Base-by-base conservation (phyloP, 2,888 invertebrate species). In the Dynastes maya region DNA sequence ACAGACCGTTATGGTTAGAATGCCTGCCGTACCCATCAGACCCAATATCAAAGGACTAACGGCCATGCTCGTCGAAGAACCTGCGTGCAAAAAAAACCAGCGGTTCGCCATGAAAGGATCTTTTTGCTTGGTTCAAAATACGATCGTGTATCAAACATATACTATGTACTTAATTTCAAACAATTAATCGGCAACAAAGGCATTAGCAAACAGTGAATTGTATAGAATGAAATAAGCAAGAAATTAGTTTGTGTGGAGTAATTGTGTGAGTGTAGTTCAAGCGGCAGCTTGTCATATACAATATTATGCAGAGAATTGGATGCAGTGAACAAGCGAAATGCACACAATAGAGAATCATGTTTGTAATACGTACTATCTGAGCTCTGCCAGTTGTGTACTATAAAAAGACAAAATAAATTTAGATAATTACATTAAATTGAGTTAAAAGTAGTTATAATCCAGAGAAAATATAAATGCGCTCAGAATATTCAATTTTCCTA, bases 41-140 rank as follows among this genome's bases (percentile, higher is more conserved):
- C 94, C 95, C 6, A 95, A 93, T 79, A 96, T 90, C 76, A 96
- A 91, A 13, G 95, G 95, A 82, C 94, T 95, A 85, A 95, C 90
- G 13, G 93, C 92, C 82, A 91, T 91, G 79, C 91, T 91, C 45
- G 90, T 89, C 22, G 91, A 90, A 84, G 92, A 91, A 84, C 94
- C 94, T 94, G 89, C 0, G 88, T 86, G 68, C 76, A 72, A 64
- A 80, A 45, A 45, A 45, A n/a, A 5, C 8, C 16, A n/a, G n/a
- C n/a, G 5, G 22, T 37, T 65, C 78, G 76, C 77, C 74, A 71
- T 64, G 70, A 63, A 65, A 45, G 67, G 51, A 45, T 55, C 68
- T n/a, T 37, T 29, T 68, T 8, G 8, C 45, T 8, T 6, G 40
- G 6, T 40, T 40, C 6, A 32, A 32, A 32, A 9, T 40, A 45